These are phyloP conservation scores for Nematolebias whitei DNA, from an alignment of 2,113 vertebrate genomes.

Conservation along the genomic window DNA sequence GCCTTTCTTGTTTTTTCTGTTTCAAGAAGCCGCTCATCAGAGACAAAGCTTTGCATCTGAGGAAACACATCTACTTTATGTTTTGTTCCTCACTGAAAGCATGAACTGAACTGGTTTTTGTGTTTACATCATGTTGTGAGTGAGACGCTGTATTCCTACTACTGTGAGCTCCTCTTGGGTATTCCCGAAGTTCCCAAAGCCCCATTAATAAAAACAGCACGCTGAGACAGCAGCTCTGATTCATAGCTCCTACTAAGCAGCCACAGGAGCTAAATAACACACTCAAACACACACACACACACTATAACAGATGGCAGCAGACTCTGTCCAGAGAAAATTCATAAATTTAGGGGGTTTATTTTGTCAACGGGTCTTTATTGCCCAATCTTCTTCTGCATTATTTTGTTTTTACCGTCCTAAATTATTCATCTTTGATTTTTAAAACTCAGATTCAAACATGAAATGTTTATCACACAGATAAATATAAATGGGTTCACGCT, in stretches of 20 bases:
- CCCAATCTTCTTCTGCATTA: no score
- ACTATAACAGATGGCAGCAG: constrained; percentile 16
- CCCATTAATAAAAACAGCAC: constrained; percentile 71
- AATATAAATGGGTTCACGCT: no score
- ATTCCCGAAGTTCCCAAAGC: constrained; percentile 59
- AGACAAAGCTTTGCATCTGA: background rate
- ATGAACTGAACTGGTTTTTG: background rate
- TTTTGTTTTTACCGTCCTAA: no score
- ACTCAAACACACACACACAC: constrained; percentile 27
- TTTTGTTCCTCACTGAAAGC: constrained; percentile 8
- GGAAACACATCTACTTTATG: background rate
- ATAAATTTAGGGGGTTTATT: background rate
- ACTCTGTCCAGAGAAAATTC: constrained; percentile 21
- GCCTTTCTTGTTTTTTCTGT: background rate
- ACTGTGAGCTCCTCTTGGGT: constrained; percentile 55
- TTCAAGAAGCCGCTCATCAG: background rate
- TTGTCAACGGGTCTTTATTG: background rate
- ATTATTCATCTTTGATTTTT: no score
- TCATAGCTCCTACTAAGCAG: constrained; percentile 59
- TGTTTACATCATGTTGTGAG: constrained; percentile 25
- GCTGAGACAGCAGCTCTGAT: constrained; percentile 63
- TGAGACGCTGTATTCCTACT: constrained; percentile 42
- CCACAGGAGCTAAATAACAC: constrained; percentile 40
- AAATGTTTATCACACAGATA: no score
- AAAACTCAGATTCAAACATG: no score